A percentile compares a stretch with the other conserved stretches of the same genome.
phyloP scores from a whole-genome alignment of 2,113 vertebrate genomes.

The Xiphophorus hellerii region DNA sequence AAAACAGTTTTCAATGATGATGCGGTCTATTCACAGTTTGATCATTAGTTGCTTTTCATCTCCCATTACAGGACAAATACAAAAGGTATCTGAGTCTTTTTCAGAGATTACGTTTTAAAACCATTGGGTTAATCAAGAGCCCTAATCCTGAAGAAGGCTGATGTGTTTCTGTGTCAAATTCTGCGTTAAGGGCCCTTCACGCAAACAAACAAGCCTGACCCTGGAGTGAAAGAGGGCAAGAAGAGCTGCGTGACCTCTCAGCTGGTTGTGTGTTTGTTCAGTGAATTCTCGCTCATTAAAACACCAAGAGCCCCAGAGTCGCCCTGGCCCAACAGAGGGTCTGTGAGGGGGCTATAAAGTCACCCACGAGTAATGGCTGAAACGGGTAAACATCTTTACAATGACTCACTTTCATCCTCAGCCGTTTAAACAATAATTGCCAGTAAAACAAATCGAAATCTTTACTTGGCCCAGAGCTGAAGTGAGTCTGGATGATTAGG shows the following conservation, averaged over 20 bases:
- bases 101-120: background rate
- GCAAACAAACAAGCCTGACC: constrained; percentile 62
- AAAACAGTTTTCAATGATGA: background rate
- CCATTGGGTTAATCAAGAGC: constrained; percentile 23
- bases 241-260: constrained; percentile 55
- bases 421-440: constrained; percentile 46
- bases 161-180: constrained; percentile 45
- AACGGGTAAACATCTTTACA: constrained; percentile 49
- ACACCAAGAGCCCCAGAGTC: constrained; percentile 55
- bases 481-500: constrained; percentile 35
- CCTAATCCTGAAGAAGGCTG: constrained; percentile 30
- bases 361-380: constrained; percentile 52
- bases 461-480: constrained; percentile 39
- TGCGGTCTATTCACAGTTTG: background rate
- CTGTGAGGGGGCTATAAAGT: constrained; percentile 35
- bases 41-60: background rate
- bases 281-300: constrained; percentile 67
- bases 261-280: constrained; percentile 62
- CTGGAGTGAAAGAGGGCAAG: constrained; percentile 52
- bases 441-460: constrained; percentile 46
- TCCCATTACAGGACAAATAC: background rate
- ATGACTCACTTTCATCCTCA: constrained; percentile 47
- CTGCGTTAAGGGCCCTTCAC: constrained; percentile 40
- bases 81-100: background rate
- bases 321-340: constrained; percentile 27